These are phyloP conservation scores for Ivindomyrus marchei DNA, from an alignment of 2,113 vertebrate genomes.

Conservation along the genomic window DNA sequence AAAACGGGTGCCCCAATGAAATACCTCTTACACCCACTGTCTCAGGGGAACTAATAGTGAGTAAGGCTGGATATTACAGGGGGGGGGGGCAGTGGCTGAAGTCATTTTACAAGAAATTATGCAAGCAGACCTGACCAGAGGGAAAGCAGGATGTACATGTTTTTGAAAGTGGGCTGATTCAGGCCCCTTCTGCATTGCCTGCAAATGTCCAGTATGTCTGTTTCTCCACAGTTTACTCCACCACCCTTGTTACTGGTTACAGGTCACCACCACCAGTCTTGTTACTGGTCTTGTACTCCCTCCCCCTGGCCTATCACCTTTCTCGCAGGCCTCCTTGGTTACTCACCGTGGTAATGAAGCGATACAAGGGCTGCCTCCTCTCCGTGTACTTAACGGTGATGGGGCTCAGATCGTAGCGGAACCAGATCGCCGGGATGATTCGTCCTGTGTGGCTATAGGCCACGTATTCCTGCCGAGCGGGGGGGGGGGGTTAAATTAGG, in stretches of 20 bases:
- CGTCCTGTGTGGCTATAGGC: slow-evolving; percentile 96
- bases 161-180: background rate
- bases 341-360: slow-evolving; percentile 97
- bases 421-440: slow-evolving; percentile 98
- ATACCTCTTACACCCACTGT: background rate
- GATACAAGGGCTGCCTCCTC: slow-evolving; percentile 87
- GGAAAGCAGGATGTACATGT: background rate
- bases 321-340: background rate
- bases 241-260: background rate
- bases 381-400: slow-evolving; percentile 99
- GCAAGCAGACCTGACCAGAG: background rate
- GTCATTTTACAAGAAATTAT: background rate
- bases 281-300: background rate
- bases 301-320: background rate
- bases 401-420: slow-evolving; percentile 94
- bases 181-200: background rate
- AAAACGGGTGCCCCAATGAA: background rate
- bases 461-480: slow-evolving; percentile 76
- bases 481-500: background rate
- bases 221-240: background rate
- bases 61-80: background rate
- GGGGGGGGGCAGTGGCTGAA: background rate
- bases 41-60: background rate
- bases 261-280: background rate
- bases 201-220: background rate